Evolutionary conservation across 2,888 invertebrate genomes (phyloP).

Genomic region (Ophioninae sp.): DNA sequence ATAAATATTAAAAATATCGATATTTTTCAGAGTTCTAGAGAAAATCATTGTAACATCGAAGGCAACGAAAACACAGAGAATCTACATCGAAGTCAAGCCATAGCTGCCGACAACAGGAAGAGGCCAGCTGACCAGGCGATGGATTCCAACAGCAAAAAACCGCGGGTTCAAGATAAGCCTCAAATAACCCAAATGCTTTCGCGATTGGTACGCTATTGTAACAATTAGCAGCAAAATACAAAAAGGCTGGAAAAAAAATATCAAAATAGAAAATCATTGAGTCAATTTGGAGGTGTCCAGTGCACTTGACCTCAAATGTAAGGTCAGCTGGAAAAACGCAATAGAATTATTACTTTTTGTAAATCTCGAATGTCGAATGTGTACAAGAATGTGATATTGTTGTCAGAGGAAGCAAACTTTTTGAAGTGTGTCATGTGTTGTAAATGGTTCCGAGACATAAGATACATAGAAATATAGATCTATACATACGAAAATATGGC

Average conservation of each 20-base stretch:
- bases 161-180: conserved; percentile 66
- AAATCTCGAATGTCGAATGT: background rate
- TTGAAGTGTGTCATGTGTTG: no score
- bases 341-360: background rate
- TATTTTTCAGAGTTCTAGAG: conserved; percentile 70
- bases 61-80: conserved; percentile 71
- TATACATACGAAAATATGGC: background rate
- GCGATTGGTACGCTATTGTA: conserved; percentile 2
- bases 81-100: conserved; percentile 70
- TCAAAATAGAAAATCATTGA: conserved; percentile 44
- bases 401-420: background rate
- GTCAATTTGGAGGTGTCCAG: conserved; percentile 30
- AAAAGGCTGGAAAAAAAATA: conserved; percentile 19
- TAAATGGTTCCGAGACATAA: background rate
- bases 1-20: background rate
- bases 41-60: conserved; percentile 69
- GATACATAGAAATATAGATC: background rate
- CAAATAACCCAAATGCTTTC: conserved; percentile 70
- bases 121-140: conserved; percentile 70
- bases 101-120: conserved; percentile 66
- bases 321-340: conserved; percentile 19
- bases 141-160: conserved; percentile 70
- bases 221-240: background rate
- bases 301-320: conserved; percentile 41
- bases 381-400: background rate